phyloP scores from a whole-genome alignment of 2,888 invertebrate genomes.

The Diabrotica balteata region DNA sequence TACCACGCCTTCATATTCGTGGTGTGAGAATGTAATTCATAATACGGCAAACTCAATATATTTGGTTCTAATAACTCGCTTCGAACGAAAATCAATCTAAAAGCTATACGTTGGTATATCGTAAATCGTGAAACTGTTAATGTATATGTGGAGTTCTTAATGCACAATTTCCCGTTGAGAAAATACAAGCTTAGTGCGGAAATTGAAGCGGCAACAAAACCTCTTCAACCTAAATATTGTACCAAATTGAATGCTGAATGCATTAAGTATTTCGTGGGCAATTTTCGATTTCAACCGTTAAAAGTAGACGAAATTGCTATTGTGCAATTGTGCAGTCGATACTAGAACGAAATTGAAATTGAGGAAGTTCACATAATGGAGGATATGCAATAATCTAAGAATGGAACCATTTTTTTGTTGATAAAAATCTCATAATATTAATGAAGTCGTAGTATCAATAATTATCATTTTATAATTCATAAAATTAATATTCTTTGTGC shows the following conservation, averaged over 20 bases:
- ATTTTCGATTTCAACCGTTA: background rate
- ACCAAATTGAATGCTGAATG: constrained; percentile 25
- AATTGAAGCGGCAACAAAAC: constrained; percentile 31
- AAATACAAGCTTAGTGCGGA: constrained; percentile 22
- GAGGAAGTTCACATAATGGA: no score
- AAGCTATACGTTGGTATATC: constrained; percentile 6
- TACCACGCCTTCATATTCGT: no score
- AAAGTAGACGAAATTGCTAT: background rate
- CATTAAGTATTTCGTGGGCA: background rate
- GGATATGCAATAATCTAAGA: no score
- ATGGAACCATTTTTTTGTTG: no score
- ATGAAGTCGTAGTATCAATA: no score
- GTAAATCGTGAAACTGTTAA: constrained; percentile 20
- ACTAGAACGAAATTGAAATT: no score
- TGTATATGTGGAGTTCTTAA: constrained; percentile 25
- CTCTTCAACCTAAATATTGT: constrained; percentile 26
- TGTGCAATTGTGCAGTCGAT: background rate
- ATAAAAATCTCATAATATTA: no score
- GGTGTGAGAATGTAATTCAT: no score
- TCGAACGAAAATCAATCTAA: constrained; percentile 15
- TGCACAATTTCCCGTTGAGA: constrained; percentile 28
- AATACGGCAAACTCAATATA: no score
- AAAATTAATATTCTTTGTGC: no score
- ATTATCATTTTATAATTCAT: no score
- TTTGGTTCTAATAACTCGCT: background rate